Evolutionary conservation across 2,113 vertebrate genomes (phyloP), one percentile per base, ranked within the genome.

Genomic region (Clarias magur): DNA sequence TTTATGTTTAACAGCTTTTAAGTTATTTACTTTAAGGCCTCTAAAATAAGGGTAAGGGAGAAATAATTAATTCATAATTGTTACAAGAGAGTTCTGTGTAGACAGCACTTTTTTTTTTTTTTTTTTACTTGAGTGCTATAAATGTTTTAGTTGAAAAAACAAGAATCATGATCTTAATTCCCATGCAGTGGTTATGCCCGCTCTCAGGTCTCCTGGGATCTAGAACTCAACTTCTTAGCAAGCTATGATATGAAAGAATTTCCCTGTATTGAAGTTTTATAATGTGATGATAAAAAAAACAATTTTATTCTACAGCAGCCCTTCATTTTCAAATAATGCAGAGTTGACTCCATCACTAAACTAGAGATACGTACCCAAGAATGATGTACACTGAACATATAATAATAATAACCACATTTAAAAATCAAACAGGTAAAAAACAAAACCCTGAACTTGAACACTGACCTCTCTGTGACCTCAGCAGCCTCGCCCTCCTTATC

Each of bases 401-500:
- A 76, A 76, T 23, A 59, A 59, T 59, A 48, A 48, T 48, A 48
- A 48, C 5, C 48, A 48, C 48, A 48, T 8, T 48, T 48, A 48
- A 2, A 38, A 48, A 75, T 73, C 11, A 23, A 48, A 38, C 68
- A 16, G 65, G n/a, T 67, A 27, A 27, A 13, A 27, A 65, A 23
- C 21, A 21, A 12, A 53, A 7, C 4, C 23, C 21, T 2, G 23
- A 53, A 76, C 17, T 42, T 38, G 80, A 87, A 7, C 9, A 85
- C 94, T 90, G 70, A 96, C 98, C 97, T 99, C 90, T 96, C 98
- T 48, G 97, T 96, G 60, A 99, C 96, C 94, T 99, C 97, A 0
- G 96, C 95, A 7, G 97, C 95, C 84, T 99, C 98, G 68, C 98
- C 98, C 91, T 99, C 98, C 63, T 99, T 99, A 93, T 99, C 98